Evolutionary conservation across 2,113 vertebrate genomes (phyloP), one percentile per base, ranked within the genome.

Genomic region (Beaufortia kweichowensis): DNA sequence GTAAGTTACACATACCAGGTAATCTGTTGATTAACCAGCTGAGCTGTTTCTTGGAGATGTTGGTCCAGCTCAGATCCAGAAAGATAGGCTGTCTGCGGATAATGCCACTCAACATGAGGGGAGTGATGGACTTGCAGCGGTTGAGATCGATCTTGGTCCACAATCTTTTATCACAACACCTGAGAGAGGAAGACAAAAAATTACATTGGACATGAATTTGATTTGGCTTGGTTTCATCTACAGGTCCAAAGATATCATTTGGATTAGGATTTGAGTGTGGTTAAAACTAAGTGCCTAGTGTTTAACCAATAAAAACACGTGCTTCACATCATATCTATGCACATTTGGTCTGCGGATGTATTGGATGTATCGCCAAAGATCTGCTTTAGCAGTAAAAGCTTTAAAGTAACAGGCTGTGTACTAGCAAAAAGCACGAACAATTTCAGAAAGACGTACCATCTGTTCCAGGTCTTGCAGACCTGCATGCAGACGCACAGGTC

Each of bases 41-140:
- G 79, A 98, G 94, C 84, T 98, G 96, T 80, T 98, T 98, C 91
- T 98, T 98, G 71, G 96, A 98, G 89, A 98, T 96, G 85, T 98
- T 98, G 87, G 96, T 98, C 96, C 96, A 98, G 92, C 96, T 96
- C 85, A 98, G 92, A 90, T 98, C 95, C 74, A 98, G 92, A 39
- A 93, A 92, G 59, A 93, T 90, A 0, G 96, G 96, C 87, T 98
- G 96, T 59, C 96, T 93, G 81, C 96, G 92, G 84, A 98, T 97
- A 88, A 98, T 96, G 35, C 96, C 96, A 0, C 96, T 98, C 81
- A 98, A 93, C 96, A 98, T 97, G 73, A 98, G 92, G 9, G 97
- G 96, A 1, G 95, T 97, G 92, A 98, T 97, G 86, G 96, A 97
- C 92, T 95, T 98, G 81, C 96, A 98, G 82, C 95, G 95, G 89